phyloP scores from a whole-genome alignment of 53 echinoderm and acorn worm species.

The Actinopyga echinites region DNA sequence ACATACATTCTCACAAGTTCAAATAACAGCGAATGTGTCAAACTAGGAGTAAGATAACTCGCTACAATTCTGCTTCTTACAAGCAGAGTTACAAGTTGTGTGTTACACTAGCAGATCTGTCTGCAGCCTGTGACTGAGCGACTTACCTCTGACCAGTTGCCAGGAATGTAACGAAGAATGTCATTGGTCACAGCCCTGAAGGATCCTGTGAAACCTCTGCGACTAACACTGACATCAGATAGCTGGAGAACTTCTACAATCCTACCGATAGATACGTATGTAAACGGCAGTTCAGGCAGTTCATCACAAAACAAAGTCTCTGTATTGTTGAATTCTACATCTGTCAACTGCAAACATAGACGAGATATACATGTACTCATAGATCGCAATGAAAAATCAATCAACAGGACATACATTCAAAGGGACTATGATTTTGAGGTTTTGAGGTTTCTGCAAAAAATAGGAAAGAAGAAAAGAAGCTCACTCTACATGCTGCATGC shows the following conservation, averaged over 20 bases:
- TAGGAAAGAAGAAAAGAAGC: too few species aligned
- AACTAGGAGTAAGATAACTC: not conserved
- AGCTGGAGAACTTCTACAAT: conserved; percentile 41
- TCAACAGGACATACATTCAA: too few species aligned
- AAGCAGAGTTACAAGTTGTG: not conserved
- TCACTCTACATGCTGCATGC: too few species aligned
- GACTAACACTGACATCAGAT: conserved; percentile 50
- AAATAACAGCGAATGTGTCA: not conserved
- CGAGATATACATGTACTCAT: too few species aligned
- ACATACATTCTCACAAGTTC: too few species aligned
- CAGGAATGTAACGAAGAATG: conserved; percentile 8
- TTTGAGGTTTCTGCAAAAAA: too few species aligned
- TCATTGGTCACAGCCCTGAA: conserved; percentile 55
- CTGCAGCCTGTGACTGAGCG: not conserved
- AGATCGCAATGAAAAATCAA: too few species aligned
- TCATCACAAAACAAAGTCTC: conserved; percentile 55
- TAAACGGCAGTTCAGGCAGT: conserved; percentile 58
- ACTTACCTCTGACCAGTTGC: conserved; percentile 72
- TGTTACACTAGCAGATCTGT: not conserved
- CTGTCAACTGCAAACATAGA: conserved; percentile 56
- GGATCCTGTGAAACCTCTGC: conserved; percentile 56
- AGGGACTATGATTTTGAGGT: too few species aligned
- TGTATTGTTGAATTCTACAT: conserved; percentile 31
- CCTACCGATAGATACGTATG: conserved; percentile 57
- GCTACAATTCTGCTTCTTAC: not conserved